A percentile compares a stretch with the other conserved stretches of the same genome.
These are phyloP conservation scores for Mesoclemmys tuberculata DNA, from an alignment of 2,113 vertebrate species.

Conservation along the genomic window DNA sequence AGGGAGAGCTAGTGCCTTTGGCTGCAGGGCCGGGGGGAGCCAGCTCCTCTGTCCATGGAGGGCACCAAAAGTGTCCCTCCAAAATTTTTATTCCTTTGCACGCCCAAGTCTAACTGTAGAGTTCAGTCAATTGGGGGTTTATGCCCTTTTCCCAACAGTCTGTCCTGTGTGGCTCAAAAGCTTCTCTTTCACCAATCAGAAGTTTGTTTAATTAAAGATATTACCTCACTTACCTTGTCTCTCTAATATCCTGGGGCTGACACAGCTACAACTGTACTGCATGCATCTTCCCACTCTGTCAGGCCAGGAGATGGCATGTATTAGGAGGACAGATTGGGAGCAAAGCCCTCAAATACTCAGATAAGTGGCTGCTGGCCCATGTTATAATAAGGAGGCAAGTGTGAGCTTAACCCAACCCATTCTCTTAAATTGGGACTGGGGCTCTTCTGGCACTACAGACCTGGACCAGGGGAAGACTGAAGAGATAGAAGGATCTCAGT, in stretches of 20 bases:
- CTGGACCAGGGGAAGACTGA: background rate
- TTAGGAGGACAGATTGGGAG: too few species aligned
- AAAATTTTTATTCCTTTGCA: background rate
- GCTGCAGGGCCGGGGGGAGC: background rate
- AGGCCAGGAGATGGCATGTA: background rate
- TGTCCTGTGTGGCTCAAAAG: too few species aligned
- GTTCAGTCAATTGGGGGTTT: too few species aligned
- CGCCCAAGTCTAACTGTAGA: too few species aligned
- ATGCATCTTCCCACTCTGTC: background rate
- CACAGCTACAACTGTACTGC: too few species aligned
- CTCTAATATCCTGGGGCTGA: too few species aligned
- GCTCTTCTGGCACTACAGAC: background rate
- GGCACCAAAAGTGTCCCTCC: background rate
- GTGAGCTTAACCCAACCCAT: background rate
- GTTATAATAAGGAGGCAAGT: background rate
- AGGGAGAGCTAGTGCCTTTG: too few species aligned
- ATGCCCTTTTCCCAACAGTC: too few species aligned
- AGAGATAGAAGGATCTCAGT: background rate
- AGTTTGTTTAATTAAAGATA: too few species aligned
- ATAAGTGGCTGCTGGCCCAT: background rate
- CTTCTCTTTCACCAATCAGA: too few species aligned
- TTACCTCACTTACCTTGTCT: too few species aligned
- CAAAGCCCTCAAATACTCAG: too few species aligned
- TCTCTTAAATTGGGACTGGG: background rate
- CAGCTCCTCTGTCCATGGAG: background rate